Conservation (phyloP, 64 coral and sea anemone genomes). For the Orbicella faveolata region DNA sequence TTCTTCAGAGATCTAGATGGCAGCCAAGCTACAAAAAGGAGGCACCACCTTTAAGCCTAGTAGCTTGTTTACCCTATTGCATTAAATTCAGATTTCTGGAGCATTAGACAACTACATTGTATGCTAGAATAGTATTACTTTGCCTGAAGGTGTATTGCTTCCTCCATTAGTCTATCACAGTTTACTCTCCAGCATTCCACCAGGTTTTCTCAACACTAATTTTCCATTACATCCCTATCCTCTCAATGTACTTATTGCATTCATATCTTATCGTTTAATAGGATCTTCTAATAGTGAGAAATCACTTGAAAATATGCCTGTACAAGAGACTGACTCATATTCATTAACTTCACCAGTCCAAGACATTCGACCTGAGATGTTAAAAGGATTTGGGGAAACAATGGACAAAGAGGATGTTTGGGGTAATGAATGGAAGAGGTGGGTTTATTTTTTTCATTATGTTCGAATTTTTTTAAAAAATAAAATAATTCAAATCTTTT, state of each 20-base stretch:
- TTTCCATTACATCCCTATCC: too few species aligned
- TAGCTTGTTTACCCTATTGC: too few species aligned
- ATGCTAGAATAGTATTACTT: neutral
- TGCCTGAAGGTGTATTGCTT: too few species aligned
- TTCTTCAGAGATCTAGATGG: slow-evolving; percentile 13
- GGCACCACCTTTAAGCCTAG: too few species aligned
- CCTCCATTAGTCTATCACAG: neutral
- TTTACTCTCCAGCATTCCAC: too few species aligned
- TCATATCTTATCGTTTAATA: neutral
- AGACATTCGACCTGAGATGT: slow-evolving; percentile 19
- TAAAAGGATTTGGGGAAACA: neutral
- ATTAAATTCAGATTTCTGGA: too few species aligned
- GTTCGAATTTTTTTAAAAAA: neutral
- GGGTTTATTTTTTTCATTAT: neutral
- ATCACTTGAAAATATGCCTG: neutral
- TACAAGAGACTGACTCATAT: slow-evolving; percentile 7
- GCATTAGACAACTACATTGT: too few species aligned
- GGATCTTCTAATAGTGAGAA: neutral
- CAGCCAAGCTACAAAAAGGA: neutral
- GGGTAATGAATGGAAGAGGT: slow-evolving; percentile 62
- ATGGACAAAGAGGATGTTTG: slow-evolving; percentile 52
- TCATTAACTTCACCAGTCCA: slow-evolving; percentile 3
- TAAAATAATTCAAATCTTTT: too few species aligned
- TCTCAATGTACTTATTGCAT: too few species aligned
- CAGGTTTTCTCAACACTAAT: too few species aligned